Percentiles rank a stretch among this genome's conserved stretches.
Conservation (phyloP, 2,888 invertebrate genomes). For the Anticlea derivata region DNA sequence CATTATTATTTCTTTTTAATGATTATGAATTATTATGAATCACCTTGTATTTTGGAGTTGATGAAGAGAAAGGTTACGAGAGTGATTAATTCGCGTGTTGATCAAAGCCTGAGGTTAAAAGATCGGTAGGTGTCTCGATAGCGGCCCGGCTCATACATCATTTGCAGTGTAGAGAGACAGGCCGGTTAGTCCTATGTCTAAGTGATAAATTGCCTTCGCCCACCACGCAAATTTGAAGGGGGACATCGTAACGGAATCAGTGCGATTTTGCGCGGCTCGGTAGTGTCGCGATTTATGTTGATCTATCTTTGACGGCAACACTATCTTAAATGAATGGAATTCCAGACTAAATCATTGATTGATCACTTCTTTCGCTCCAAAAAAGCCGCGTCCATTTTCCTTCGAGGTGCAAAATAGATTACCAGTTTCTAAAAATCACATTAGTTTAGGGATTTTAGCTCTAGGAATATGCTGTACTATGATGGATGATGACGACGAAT, state of each 20-base stretch:
- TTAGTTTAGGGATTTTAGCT: too few species aligned
- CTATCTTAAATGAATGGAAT: constrained; percentile 29
- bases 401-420: background rate
- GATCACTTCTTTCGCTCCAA: constrained; percentile 14
- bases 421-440: too few species aligned
- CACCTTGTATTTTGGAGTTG: constrained; percentile 20
- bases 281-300: constrained; percentile 68
- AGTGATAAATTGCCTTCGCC: constrained; percentile 79
- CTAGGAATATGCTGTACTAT: too few species aligned
- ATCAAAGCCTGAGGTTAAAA: constrained; percentile 53
- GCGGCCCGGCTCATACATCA: constrained; percentile 61
- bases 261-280: constrained; percentile 69
- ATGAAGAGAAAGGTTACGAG: constrained; percentile 31
- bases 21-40: too few species aligned
- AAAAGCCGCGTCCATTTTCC: constrained; percentile 1
- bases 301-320: constrained; percentile 44
- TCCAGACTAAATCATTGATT: constrained; percentile 10
- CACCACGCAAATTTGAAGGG: constrained; percentile 79
- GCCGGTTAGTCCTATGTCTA: constrained; percentile 74
- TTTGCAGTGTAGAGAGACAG: constrained; percentile 58
- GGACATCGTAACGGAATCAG: constrained; percentile 75
- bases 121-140: constrained; percentile 48
- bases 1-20: too few species aligned
- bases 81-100: constrained; percentile 35
- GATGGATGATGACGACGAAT: too few species aligned